Conservation (phyloP, 2,888 invertebrate genomes). For the Chrysolina oricalcia region DNA sequence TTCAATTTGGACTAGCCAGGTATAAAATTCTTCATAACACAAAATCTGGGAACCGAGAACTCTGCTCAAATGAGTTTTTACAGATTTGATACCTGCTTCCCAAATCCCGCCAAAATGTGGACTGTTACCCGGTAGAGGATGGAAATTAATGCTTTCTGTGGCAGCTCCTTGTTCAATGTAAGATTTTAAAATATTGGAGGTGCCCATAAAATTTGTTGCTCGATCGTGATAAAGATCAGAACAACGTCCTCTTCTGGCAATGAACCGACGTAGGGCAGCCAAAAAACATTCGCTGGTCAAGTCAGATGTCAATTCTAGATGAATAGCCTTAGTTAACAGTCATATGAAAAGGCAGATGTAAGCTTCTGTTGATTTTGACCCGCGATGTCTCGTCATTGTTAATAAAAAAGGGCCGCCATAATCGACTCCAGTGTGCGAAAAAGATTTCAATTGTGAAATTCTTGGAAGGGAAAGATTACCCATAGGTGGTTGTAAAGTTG, state of each 20-base stretch:
- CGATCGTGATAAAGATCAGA: background rate
- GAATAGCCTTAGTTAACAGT: constrained; percentile 45
- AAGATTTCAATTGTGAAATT: constrained; percentile 42
- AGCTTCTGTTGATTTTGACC: constrained; percentile 38
- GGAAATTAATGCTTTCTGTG: background rate
- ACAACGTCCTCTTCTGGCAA: constrained; percentile 5
- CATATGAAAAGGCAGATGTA: constrained; percentile 53
- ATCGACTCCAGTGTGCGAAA: constrained; percentile 48
- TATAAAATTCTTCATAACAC: constrained; percentile 34
- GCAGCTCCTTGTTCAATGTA: background rate
- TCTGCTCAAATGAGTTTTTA: too few species aligned
- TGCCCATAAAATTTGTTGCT: background rate
- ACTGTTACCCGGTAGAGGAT: background rate
- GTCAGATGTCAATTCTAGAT: constrained; percentile 55
- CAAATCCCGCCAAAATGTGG: background rate
- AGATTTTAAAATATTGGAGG: too few species aligned
- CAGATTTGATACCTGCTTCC: too few species aligned
- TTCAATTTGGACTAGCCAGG: too few species aligned
- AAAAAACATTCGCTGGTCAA: constrained; percentile 55
- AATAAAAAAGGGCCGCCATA: constrained; percentile 47
- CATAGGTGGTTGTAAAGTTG: too few species aligned
- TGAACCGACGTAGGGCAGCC: constrained; percentile 18
- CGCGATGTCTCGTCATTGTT: constrained; percentile 36
- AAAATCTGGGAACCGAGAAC: constrained; percentile 20
- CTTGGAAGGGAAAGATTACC: constrained; percentile 8